Evolutionary conservation across 1,140 invertebrate species (phyloP).

Genomic region (Venustaconcha ellipsiformis): DNA sequence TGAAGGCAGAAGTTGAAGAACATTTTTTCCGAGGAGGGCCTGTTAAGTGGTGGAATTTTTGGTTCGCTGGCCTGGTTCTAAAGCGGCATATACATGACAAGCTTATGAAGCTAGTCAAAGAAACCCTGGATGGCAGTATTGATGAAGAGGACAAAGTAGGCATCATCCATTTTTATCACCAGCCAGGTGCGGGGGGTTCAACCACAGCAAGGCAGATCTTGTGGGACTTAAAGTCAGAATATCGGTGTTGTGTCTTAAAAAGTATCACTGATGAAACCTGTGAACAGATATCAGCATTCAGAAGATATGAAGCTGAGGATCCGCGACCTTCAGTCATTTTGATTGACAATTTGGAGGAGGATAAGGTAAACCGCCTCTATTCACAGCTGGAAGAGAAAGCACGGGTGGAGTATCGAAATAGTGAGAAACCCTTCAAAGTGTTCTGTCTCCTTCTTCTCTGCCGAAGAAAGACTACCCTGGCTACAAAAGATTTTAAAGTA

Average conservation of each 20-base stretch:
- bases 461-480: slow-evolving; percentile 13
- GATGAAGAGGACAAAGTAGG: slow-evolving; percentile 31
- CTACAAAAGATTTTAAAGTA: slow-evolving; percentile 8
- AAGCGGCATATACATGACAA: slow-evolving; percentile 21
- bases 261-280: slow-evolving; percentile 38
- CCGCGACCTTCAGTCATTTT: slow-evolving; percentile 39
- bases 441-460: slow-evolving; percentile 39
- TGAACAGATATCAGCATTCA: slow-evolving; percentile 38
- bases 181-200: slow-evolving; percentile 45
- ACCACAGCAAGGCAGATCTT: slow-evolving; percentile 41
- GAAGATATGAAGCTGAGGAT: slow-evolving; percentile 26
- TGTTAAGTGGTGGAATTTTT: slow-evolving; percentile 47
- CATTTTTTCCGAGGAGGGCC: slow-evolving; percentile 37
- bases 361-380: slow-evolving; percentile 33
- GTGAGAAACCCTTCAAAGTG: slow-evolving; percentile 5
- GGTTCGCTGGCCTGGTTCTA: slow-evolving; percentile 38
- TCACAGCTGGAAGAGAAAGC: slow-evolving; percentile 33
- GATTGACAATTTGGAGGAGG: slow-evolving; percentile 47
- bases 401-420: slow-evolving; percentile 15
- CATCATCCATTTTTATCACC: slow-evolving; percentile 34
- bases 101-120: slow-evolving; percentile 24
- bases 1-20: slow-evolving; percentile 22
- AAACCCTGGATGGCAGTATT: slow-evolving; percentile 24
- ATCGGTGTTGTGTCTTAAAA: slow-evolving; percentile 38
- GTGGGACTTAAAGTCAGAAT: slow-evolving; percentile 37